Evolutionary conservation across 2,888 invertebrate species (phyloP), one percentile per base, ranked within the genome.

Genomic region (Tetheella fluctuosa): DNA sequence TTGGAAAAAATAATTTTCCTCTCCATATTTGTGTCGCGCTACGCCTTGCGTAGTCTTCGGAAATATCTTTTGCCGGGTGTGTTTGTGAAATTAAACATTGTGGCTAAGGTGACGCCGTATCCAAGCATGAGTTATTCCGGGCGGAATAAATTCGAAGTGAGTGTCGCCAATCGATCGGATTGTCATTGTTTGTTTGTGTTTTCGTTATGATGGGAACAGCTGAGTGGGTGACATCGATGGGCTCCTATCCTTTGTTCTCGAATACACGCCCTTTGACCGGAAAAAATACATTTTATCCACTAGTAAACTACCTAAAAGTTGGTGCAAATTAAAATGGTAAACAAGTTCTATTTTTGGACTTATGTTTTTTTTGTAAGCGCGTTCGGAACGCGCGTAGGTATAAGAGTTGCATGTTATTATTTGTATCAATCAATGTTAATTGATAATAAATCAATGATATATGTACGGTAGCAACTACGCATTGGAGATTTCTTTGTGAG

Each of bases 121-220:
- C 89, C 94, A 79, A 91, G 79, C 79, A 95, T 95, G 95, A 93
- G 93, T 87, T 94, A 94, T 91, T 94, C 94, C 83, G 94, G 94
- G 78, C 94, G 94, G 91, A 94, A 94, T 88, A 95, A 94, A 90
- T 94, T 94, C 84, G 95, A 95, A 94, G 95, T 95, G 83, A 86
- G 94, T 81, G 54, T 34, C 23, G 13, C 54, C 3, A 20, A 28
- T 17, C 25, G 17, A 34, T 34, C 17, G 17, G 34, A 34, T 62
- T 69, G 68, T 70, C 74, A 81, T 80, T 88, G 86, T 89, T 80
- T 88, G 86, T 89, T 89, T 91, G 88, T 92, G 88, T 91, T 91
- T 89, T 89, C 83, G 74, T 86, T 89, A 87, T 89, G 90, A 89
- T 88, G 83, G 83, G 90, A 95, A 94, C 95, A 95, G 95, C 95